These are phyloP conservation scores for Mirza zaza DNA, from an alignment of 2,113 vertebrate species.

Conservation along the genomic window DNA sequence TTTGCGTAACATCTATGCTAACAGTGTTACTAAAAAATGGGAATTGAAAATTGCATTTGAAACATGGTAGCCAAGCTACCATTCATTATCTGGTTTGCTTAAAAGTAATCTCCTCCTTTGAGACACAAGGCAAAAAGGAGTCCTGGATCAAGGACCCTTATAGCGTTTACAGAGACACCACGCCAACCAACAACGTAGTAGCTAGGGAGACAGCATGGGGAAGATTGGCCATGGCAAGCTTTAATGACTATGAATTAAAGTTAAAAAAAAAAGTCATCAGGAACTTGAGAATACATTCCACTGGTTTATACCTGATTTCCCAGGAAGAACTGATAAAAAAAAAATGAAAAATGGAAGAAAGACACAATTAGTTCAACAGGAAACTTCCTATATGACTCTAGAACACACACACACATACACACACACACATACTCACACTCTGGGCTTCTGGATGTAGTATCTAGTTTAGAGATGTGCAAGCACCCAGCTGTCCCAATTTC, in stretches of 20 bases:
- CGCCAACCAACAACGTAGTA: slow-evolving; percentile 83
- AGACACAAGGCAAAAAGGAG: slow-evolving; percentile 76
- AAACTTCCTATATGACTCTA: slow-evolving; percentile 80
- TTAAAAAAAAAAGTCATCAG: slow-evolving; percentile 55
- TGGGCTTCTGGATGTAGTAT: slow-evolving; percentile 66
- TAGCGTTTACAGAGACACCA: slow-evolving; percentile 81
- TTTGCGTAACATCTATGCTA: background rate
- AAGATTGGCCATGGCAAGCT: slow-evolving; percentile 84
- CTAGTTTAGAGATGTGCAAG: slow-evolving; percentile 74
- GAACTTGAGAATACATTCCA: slow-evolving; percentile 85
- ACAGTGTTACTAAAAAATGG: background rate
- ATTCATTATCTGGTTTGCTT: slow-evolving; percentile 85
- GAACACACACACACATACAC: slow-evolving; percentile 81
- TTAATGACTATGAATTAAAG: slow-evolving; percentile 79
- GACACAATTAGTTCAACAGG: slow-evolving; percentile 87
- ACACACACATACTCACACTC: slow-evolving; percentile 65
- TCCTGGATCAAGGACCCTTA: slow-evolving; percentile 72
- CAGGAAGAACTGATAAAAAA: slow-evolving; percentile 98
- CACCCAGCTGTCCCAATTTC: slow-evolving; percentile 56
- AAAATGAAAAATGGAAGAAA: slow-evolving; percentile 90
- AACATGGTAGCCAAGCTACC: background rate
- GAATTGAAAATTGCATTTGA: slow-evolving; percentile 27
- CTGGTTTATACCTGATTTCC: slow-evolving; percentile 99
- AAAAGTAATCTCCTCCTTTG: slow-evolving; percentile 85
- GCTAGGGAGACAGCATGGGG: slow-evolving; percentile 79